A percentile compares a stretch with the other conserved stretches of the same genome.
Conservation (phyloP, 2,797 vertebrate genomes). For the Tamandua tetradactyla region DNA sequence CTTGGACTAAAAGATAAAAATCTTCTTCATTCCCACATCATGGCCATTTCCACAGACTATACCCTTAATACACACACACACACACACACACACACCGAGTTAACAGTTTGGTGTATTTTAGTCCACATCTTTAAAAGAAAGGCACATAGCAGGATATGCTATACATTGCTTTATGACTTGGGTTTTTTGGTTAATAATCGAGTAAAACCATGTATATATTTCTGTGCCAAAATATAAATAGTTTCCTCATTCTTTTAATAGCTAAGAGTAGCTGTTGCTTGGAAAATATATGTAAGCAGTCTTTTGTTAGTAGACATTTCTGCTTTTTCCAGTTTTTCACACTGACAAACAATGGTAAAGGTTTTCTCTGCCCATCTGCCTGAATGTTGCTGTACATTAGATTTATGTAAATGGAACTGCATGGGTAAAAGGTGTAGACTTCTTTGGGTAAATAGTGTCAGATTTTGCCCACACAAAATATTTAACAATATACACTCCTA, state of each 20-base stretch:
- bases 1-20: conserved; percentile 16
- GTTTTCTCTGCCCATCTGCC: not conserved
- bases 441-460: not conserved
- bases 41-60: not conserved
- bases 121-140: not conserved
- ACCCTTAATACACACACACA: not conserved
- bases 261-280: not conserved
- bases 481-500: not conserved
- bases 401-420: not conserved
- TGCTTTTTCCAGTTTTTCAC: not conserved
- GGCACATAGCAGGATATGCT: not conserved
- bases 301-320: not conserved
- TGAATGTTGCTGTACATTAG: not conserved
- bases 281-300: not conserved
- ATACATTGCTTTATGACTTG: not conserved
- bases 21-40: not conserved
- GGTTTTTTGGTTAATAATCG: not conserved
- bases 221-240: not conserved
- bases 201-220: not conserved
- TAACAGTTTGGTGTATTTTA: not conserved
- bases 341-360: not conserved
- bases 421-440: not conserved
- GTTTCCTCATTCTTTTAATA: not conserved
- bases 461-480: not conserved
- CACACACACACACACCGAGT: not conserved